phyloP scores from a whole-genome alignment of 2,113 vertebrate genomes.

The Scopus umbretta region DNA sequence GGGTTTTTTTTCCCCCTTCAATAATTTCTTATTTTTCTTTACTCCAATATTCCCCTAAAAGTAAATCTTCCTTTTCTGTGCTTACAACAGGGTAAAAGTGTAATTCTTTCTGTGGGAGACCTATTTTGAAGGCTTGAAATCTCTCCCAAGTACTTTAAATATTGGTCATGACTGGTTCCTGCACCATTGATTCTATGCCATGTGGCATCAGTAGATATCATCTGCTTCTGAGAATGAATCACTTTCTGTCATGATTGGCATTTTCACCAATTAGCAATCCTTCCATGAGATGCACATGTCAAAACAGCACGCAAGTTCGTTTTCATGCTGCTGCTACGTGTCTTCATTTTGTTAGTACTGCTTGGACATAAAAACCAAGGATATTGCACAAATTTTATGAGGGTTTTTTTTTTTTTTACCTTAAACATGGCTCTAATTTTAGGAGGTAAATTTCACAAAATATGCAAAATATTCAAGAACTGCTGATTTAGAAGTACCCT shows the following conservation, averaged over 20 bases:
- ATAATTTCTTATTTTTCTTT: neutral
- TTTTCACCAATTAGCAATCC: slow-evolving; percentile 12
- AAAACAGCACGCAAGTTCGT: neutral
- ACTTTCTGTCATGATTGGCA: neutral
- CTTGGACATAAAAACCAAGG: neutral
- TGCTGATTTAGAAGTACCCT: neutral
- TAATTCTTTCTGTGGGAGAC: neutral
- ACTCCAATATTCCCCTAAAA: neutral
- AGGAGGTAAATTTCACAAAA: neutral
- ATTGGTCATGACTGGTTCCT: neutral
- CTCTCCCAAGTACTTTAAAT: neutral
- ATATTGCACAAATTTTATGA: neutral
- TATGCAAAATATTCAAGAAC: neutral
- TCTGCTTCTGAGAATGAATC: neutral
- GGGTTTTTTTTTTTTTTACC: neutral
- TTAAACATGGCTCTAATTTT: neutral
- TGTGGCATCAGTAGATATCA: neutral
- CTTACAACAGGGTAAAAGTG: neutral
- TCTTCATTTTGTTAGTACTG: neutral
- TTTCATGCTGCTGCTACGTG: neutral
- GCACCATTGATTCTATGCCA: neutral
- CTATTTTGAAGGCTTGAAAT: neutral
- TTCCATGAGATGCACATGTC: slow-evolving; percentile 16
- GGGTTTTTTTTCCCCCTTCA: neutral
- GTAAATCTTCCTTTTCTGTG: neutral